A percentile compares a stretch with the other conserved stretches of the same genome.
These are phyloP conservation scores for Triplophysa dalaica DNA, from an alignment of 2,113 vertebrate genomes.

Conservation along the genomic window DNA sequence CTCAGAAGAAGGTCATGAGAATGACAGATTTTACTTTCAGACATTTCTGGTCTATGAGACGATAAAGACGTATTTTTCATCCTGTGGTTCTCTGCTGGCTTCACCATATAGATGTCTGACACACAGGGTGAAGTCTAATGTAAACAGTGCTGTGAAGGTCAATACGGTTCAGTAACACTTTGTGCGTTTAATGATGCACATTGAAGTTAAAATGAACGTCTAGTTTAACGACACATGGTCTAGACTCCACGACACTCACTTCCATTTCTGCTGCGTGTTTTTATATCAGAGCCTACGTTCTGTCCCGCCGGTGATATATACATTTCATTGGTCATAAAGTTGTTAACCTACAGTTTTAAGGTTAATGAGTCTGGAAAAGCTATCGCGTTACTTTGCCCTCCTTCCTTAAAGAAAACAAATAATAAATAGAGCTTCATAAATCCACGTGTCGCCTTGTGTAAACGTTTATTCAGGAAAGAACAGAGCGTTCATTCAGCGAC, in stretches of 20 bases:
- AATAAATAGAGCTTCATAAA: conserved; percentile 54
- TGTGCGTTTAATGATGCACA: background rate
- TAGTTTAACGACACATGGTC: background rate
- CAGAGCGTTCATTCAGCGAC: conserved; percentile 65
- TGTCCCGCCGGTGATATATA: conserved; percentile 57
- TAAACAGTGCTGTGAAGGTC: too few species aligned
- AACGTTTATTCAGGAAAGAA: conserved; percentile 68
- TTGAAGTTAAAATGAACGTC: background rate
- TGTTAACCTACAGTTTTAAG: conserved; percentile 69
- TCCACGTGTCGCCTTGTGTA: conserved; percentile 67
- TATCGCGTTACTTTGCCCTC: conserved; percentile 59
- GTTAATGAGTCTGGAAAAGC: conserved; percentile 72
- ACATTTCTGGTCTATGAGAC: too few species aligned
- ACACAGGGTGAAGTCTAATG: too few species aligned
- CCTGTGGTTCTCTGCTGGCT: too few species aligned
- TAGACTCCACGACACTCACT: background rate
- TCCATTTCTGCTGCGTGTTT: conserved; percentile 24
- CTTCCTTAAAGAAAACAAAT: conserved; percentile 41
- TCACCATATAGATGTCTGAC: too few species aligned
- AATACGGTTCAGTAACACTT: conserved; percentile 4
- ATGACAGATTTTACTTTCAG: too few species aligned
- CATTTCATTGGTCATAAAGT: conserved; percentile 66
- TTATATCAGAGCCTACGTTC: conserved; percentile 19
- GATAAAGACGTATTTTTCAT: too few species aligned
- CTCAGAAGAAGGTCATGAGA: too few species aligned